Evolutionary conservation across 2,888 invertebrate genomes (phyloP).

Genomic region (Fissipunctia ypsillon): DNA sequence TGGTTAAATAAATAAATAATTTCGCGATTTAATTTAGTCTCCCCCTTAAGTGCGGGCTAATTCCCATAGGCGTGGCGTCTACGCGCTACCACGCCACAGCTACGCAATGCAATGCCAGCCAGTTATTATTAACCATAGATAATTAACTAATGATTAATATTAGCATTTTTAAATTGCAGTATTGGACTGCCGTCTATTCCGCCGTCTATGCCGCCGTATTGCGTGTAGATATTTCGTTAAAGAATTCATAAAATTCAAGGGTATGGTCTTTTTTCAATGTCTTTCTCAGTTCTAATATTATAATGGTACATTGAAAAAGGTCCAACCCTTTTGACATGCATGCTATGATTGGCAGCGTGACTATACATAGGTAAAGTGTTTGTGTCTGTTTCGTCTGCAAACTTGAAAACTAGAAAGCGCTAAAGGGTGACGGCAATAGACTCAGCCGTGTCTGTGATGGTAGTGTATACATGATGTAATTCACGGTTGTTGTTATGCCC

Average conservation of each 20-base stretch:
- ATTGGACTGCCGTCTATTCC: background rate
- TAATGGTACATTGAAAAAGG: background rate
- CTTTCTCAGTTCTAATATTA: too few species aligned
- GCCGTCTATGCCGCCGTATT: too few species aligned
- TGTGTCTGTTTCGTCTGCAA: background rate
- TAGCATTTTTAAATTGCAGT: conserved; percentile 22
- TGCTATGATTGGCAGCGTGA: background rate
- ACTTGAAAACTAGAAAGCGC: too few species aligned
- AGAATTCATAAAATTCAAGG: background rate
- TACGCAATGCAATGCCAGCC: conserved; percentile 21
- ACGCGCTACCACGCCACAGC: too few species aligned
- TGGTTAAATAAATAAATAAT: background rate
- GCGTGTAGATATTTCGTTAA: background rate
- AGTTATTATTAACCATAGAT: conserved; percentile 40
- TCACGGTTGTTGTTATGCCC: too few species aligned
- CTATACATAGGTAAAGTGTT: too few species aligned
- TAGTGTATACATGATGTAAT: too few species aligned
- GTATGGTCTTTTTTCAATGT: background rate
- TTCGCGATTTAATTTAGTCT: background rate
- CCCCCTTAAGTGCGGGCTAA: conserved; percentile 57
- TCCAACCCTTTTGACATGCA: background rate
- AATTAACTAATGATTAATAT: conserved; percentile 31
- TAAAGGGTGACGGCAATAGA: background rate
- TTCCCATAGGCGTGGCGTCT: conserved; percentile 47
- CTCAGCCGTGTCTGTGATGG: too few species aligned